Evolutionary conservation across 2,797 vertebrate genomes (phyloP), one percentile per base, ranked within the genome.

Genomic region (Catharus ustulatus): DNA sequence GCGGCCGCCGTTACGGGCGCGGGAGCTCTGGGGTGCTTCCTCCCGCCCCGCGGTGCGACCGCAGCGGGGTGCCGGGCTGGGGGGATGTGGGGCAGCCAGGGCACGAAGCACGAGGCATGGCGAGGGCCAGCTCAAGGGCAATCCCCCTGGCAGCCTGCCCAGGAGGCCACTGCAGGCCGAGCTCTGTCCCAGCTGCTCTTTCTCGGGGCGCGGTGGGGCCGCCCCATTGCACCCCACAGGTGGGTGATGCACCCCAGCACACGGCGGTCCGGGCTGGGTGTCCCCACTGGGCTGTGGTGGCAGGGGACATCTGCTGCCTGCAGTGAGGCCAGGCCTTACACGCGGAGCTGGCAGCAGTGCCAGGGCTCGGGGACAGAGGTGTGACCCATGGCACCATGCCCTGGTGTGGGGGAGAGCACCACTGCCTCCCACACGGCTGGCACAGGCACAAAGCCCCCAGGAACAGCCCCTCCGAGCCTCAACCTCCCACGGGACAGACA

Each of bases 251-350:
- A 13, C 21, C 14, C 23, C 6, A 0, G 34, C 30, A 43, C 54
- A 13, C 0, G 1, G n/a, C 1, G 29, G n/a, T 4, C 20, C 5
- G 17, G 18, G 32, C 1, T 14, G n/a, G 42, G 34, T 54, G 15
- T 32, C 23, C 27, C 19, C 34, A 2, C 0, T 0, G 11, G 62
- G 52, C 67, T 0, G 1, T 0, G 2, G 22, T 12, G 54, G 67
- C 43, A 32, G 54, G 26, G 52, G 57, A 9, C 29, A 7, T 38
- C 42, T 61, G 24, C 13, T 27, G 36, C 49, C 49, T 26, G 30
- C 7, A 2, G 38, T 1, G 15, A 61, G 3, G 13, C 26, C 69
- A 67, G 64, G 59, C 43, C 30, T 81, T 4, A 8, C 52, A 52
- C 17, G 8, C 2, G 0, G 42, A 59, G 67, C 30, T 46, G 75